Evolutionary conservation across 2,113 vertebrate species (phyloP).

Genomic region (Stegostoma tigrinum): DNA sequence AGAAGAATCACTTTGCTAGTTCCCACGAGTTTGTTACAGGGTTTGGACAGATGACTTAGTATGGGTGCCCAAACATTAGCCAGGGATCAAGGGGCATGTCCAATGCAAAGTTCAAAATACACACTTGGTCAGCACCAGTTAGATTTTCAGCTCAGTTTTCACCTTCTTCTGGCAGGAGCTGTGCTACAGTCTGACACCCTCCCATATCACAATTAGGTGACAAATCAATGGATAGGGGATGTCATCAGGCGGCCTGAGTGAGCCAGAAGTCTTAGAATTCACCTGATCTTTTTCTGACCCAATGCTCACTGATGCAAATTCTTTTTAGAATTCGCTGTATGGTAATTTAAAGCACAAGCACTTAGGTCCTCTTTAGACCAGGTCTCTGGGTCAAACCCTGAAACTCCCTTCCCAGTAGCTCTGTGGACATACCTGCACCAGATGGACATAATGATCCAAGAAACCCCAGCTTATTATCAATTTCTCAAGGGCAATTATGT

Average conservation of each 20-base stretch:
- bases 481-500: neutral
- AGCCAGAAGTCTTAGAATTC: neutral
- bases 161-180: neutral
- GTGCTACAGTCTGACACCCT: neutral
- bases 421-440: no score
- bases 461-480: neutral
- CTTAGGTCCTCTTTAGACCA: neutral
- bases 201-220: neutral
- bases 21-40: slow-evolving; percentile 20
- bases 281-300: neutral
- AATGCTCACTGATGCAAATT: neutral
- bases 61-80: neutral
- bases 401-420: no score
- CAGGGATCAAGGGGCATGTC: neutral
- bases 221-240: neutral
- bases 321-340: neutral
- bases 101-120: neutral
- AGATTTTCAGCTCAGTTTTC: neutral
- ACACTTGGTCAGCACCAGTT: neutral
- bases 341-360: neutral
- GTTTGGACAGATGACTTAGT: neutral
- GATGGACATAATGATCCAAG: no score
- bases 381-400: neutral
- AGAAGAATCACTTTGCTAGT: neutral
- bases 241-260: neutral